Conservation (phyloP, 2,797 vertebrate genomes). For the Podargus strigoides region DNA sequence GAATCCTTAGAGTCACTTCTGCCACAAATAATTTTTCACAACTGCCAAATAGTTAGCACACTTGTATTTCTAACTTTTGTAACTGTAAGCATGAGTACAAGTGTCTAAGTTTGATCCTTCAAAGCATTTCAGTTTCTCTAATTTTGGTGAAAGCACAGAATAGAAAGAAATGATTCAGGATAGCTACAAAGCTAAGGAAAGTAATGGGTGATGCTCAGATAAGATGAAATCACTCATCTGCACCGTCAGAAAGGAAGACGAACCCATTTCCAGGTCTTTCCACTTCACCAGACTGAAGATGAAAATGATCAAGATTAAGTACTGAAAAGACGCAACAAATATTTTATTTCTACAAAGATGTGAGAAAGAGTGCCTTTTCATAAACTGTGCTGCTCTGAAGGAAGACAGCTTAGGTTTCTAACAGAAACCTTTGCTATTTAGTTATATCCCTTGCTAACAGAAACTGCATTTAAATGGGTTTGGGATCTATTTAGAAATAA, state of each 20-base stretch:
- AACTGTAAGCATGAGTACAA: neutral
- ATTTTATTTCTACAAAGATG: neutral
- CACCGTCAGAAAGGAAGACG: neutral
- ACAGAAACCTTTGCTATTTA: neutral
- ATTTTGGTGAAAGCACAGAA: neutral
- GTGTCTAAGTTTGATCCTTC: neutral
- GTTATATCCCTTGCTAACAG: neutral
- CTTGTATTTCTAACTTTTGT: neutral
- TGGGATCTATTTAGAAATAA: neutral
- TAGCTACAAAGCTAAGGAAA: neutral
- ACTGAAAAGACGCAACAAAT: neutral
- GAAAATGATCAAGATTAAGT: neutral
- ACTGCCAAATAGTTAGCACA: neutral
- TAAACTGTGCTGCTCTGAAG: neutral
- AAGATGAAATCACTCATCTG: neutral
- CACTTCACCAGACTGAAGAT: neutral
- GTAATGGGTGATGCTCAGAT: neutral
- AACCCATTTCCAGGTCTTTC: slow-evolving; percentile 33
- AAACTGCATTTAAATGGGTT: neutral
- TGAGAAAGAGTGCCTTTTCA: neutral
- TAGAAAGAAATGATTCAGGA: neutral
- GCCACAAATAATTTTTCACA: neutral
- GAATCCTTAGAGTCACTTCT: neutral
- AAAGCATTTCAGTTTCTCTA: neutral
- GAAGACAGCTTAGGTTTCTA: neutral